phyloP scores from a whole-genome alignment of 2,797 vertebrate genomes.

The Myiothlypis coronata region DNA sequence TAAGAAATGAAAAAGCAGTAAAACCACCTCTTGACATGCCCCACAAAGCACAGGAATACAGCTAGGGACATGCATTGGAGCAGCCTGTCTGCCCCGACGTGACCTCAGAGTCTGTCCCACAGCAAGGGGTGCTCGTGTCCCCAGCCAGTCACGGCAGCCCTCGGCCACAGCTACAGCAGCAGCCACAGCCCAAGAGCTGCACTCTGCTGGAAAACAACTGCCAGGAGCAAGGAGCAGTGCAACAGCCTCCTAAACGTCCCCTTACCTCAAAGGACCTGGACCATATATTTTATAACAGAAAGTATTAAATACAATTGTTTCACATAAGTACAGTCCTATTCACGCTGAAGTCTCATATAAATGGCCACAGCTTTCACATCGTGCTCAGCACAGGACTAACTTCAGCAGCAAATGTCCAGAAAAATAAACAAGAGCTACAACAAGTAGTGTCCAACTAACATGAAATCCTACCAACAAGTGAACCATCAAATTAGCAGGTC shows the following conservation, averaged over 20 bases:
- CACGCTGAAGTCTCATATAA: background rate
- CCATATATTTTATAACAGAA: background rate
- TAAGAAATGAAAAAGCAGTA: background rate
- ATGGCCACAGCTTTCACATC: background rate
- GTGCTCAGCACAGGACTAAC: background rate
- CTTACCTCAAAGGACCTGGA: background rate
- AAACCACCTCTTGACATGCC: background rate
- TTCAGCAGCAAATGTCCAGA: background rate
- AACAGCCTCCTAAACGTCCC: background rate
- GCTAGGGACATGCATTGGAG: background rate
- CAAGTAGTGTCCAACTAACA: background rate
- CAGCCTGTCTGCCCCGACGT: background rate
- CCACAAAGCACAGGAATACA: background rate
- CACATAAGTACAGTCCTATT: background rate
- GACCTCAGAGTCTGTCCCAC: background rate
- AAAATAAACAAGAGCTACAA: background rate
- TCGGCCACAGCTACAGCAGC: background rate
- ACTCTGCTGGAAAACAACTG: background rate
- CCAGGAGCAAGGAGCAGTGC: background rate
- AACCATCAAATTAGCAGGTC: background rate
- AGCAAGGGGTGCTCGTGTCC: background rate
- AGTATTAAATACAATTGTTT: background rate
- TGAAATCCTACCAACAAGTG: background rate
- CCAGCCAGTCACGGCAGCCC: accelerated
- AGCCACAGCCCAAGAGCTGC: background rate